Evolutionary conservation across 92 coral and sea anemone species (phyloP), one percentile per base, ranked within the genome.

Genomic region (Micromussa lordhowensis): DNA sequence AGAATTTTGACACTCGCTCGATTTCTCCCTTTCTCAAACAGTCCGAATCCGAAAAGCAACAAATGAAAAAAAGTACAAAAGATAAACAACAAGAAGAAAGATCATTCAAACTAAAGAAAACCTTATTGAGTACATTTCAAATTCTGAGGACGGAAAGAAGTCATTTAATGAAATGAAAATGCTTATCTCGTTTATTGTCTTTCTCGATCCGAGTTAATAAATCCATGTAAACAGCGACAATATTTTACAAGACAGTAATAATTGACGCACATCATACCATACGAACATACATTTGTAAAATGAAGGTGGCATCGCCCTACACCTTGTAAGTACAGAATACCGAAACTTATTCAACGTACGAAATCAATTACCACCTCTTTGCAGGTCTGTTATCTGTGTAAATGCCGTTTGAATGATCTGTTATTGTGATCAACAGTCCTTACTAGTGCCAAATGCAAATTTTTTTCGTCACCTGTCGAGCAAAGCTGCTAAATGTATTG

Each of bases 401-500:
- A 74, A 84, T 35, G 77, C 32, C 36, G 53, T 49, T 81, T 51
- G 78, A 14, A 40, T 14, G 69, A 32, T 18, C 54, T 74, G 71
- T 84, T 58, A 53, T 57, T 73, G 38, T 84, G 58, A 3, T n/a
- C n/a, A n/a, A 74, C 21, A 28, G 21, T 19, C 81, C 2, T 35
- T 7, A 35, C 32, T 36, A 61, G 35, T 75, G 30, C 68, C 7
- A 74, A 83, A 84, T 84, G 88, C 81, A 84, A 84, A 84, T 84
- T 30, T 74, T 21, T 36, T 74, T 58, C 78, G 58, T 75, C 88
- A 74, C 88, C 88, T 84, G 88, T 75, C 80, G 73, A 55, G 70
- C 9, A n/a, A 59, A 80, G 83, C 83, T 38, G 69, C 54, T 36
- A 84, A 74, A 73, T 28, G 71, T 71, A 83, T 70, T 83, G 68